Percentiles rank a stretch among this genome's conserved stretches.
These are phyloP conservation scores for Styela clava DNA, from an alignment of 23 tunicate genomes.

Conservation along the genomic window DNA sequence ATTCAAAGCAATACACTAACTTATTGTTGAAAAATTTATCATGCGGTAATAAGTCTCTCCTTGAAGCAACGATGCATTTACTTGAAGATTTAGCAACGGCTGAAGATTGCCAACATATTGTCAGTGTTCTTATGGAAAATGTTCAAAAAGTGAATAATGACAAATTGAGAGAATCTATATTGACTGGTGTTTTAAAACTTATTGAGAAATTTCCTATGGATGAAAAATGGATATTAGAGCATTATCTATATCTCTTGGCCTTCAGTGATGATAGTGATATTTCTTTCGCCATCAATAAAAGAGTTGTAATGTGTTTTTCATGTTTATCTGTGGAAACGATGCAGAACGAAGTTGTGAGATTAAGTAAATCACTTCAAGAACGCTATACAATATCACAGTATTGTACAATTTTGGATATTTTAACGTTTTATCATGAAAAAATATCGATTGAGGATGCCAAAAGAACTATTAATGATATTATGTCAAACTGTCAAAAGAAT, in stretches of 20 bases:
- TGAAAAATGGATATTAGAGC: conserved; percentile 16
- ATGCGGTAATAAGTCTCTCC: neutral
- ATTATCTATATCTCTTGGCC: neutral
- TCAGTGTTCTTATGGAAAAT: neutral
- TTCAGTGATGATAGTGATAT: neutral
- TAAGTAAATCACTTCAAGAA: neutral
- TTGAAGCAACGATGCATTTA: neutral
- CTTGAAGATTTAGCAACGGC: conserved; percentile 3
- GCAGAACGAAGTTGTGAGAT: neutral
- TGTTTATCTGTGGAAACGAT: neutral
- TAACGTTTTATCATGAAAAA: neutral
- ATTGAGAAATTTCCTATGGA: neutral
- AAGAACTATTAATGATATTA: neutral
- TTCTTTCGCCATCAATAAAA: neutral
- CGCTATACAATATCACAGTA: neutral
- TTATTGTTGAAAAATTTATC: neutral
- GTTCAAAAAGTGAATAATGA: neutral
- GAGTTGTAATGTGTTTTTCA: neutral
- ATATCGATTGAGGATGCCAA: neutral
- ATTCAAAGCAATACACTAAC: neutral
- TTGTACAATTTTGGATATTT: conserved; percentile 4
- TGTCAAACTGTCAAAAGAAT: neutral
- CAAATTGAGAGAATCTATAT: neutral
- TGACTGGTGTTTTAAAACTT: neutral
- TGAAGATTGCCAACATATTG: neutral